Base-by-base conservation (phyloP, 2,888 invertebrate genomes). In the Drosophila pegasa region DNA sequence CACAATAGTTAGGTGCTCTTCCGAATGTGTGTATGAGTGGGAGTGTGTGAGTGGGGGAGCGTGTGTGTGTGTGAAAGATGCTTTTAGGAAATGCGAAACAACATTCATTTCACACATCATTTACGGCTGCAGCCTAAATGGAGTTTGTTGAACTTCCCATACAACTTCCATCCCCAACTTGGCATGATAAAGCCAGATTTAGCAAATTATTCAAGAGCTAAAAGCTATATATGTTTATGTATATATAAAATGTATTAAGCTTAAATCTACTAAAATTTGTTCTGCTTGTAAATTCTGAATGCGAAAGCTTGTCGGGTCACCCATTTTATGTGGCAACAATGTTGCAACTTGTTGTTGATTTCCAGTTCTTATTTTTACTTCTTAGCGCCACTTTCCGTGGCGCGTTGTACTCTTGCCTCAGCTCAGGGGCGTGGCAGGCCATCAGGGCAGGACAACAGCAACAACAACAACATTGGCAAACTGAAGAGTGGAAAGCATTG, bases 61-160 rank as follows among this genome's bases (percentile, higher is more conserved):
- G 16, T 2, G 14, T 10, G 29, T 43, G 18, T 43, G 50, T 16
- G 33, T 20, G 33, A 67, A 63, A 48, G 58, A 59, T 63, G 70
- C 75, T 73, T 75, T 73, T 59, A 73, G 75, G n/a, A 47, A 37
- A 43, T 56, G 35, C 6, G 27, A 41, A 47, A 55, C 63, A 51
- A 52, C 63, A 63, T 51, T 69, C 33, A 41, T 41, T 41, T 59
- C 51, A 56, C 72, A 73, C 72, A 63, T 75, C 38, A 75, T 73
- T 75, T 75, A 51, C 12, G 22, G 20, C 48, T 12, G 50, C 38
- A 40, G 60, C 55, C 41, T 47, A 40, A 69, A 56, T 38, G 38
- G 40, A 57, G 71, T 70, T 64, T 60, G 37, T 57, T 73, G 54
- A 70, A 75, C 75, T 60, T 47, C 16, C 33, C 3, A 22, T n/a